phyloP scores from a whole-genome alignment of 2,888 invertebrate genomes.

The Ceraclea dissimilis region DNA sequence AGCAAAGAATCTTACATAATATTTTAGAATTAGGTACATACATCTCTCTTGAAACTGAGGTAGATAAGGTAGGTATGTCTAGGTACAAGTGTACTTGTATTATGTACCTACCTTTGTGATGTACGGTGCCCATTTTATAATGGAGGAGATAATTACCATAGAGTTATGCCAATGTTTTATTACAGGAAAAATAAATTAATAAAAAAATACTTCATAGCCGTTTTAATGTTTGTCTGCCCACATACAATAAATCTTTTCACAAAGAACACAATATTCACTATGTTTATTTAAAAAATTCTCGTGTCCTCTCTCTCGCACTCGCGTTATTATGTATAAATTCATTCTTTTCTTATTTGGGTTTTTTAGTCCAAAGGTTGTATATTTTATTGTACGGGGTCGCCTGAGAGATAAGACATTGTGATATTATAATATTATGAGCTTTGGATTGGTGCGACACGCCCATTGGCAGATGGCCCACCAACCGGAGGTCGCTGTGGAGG shows the following conservation, averaged over 20 bases:
- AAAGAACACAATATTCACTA: slow-evolving; percentile 12
- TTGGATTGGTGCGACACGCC: slow-evolving; percentile 25
- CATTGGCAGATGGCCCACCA: slow-evolving; percentile 23
- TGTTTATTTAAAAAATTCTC: slow-evolving; percentile 19
- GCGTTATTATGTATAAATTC: not conserved
- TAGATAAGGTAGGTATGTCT: no score
- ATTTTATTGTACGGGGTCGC: slow-evolving; percentile 3
- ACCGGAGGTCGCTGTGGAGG: slow-evolving; percentile 14
- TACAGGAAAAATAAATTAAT: slow-evolving; percentile 2
- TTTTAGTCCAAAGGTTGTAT: slow-evolving; percentile 1
- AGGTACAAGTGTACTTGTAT: no score
- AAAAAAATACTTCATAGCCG: not conserved
- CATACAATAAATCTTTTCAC: slow-evolving; percentile 7
- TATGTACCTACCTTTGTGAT: no score
- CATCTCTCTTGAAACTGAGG: no score
- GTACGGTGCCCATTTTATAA: no score
- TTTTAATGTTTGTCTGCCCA: slow-evolving; percentile 3
- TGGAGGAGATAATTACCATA: not conserved
- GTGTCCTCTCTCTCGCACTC: slow-evolving; percentile 9
- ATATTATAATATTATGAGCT: slow-evolving; percentile 17
- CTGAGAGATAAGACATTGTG: slow-evolving; percentile 22
- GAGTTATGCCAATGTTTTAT: not conserved
- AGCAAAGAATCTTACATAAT: no score
- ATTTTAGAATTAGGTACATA: no score
- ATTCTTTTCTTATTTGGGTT: no score